These are phyloP conservation scores for Caprella mutica DNA, from an alignment of 2,888 invertebrate species.

Conservation along the genomic window DNA sequence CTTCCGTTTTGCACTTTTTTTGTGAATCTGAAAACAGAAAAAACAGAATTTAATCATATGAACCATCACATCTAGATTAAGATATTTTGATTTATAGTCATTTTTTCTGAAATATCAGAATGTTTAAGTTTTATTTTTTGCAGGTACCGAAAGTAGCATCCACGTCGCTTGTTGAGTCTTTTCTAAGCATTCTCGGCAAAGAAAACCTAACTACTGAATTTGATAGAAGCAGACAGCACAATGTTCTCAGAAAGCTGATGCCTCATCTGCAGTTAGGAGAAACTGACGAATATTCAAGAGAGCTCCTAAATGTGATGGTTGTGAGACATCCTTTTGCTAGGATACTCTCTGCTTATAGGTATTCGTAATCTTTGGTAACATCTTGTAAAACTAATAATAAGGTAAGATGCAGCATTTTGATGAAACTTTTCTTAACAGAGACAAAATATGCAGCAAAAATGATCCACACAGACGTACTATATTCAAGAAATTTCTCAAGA, in stretches of 20 bases:
- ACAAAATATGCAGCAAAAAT: conserved; percentile 14
- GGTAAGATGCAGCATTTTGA: background rate
- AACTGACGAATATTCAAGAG: background rate
- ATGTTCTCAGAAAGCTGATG: conserved; percentile 8
- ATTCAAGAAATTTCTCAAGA: conserved; percentile 11
- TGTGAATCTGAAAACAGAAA: too few relatives aligned
- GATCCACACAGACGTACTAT: background rate
- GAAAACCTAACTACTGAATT: background rate
- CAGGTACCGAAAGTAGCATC: conserved; percentile 25
- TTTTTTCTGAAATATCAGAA: too few relatives aligned
- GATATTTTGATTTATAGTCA: too few relatives aligned
- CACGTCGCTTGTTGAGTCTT: conserved; percentile 13
- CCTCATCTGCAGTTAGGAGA: conserved; percentile 8
- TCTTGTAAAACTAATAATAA: too few relatives aligned
- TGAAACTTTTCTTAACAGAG: conserved; percentile 7
- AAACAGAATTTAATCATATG: too few relatives aligned
- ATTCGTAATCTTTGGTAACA: too few relatives aligned
- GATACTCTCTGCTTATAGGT: conserved; percentile 30
- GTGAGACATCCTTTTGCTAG: conserved; percentile 30
- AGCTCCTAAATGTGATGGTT: conserved; percentile 12
- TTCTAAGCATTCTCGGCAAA: conserved; percentile 8
- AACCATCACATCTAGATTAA: too few relatives aligned
- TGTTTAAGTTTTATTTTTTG: too few relatives aligned
- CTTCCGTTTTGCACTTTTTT: too few relatives aligned
- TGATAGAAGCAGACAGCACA: conserved; percentile 5